Base-by-base conservation (phyloP, 2,888 invertebrate genomes). In the Periphyllus acericola region DNA sequence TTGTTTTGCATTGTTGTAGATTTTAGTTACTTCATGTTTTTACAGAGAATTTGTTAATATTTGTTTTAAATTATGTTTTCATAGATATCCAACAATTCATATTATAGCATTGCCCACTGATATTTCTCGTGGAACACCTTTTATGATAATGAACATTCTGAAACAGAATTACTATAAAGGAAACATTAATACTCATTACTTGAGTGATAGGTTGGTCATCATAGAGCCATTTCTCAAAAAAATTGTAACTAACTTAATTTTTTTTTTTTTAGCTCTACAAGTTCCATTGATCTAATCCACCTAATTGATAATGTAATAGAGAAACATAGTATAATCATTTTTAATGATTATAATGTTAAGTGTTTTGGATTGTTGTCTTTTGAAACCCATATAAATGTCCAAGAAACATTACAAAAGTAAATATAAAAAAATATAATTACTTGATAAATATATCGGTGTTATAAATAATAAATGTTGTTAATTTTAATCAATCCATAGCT, bases 71-170 rank as follows among this genome's bases (percentile, higher is more conserved):
- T 46, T 68, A 9, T 29, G 21, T 34, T 46, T 68, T 32, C 52
- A n/a, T 78, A 85, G 84, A 34, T 52, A 34, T 52, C 84, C 84
- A 52, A 78, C 68, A 19, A 34, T 85, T 19, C 68, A 78, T 29
- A 68, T 85, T 68, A 9, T 85, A 19, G 32, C 66, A n/a, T 40
- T 4, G n/a, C 32, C 19, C 34, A 34, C n/a, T 34, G 32, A 34
- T 52, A 52, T 25, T 0, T 17, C n/a, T 0, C 52, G 25, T 76
- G 32, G n/a, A 85, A 68, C 9, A 40, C 52, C 46, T 19, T n/a
- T 25, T 25, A 52, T 66, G 3, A 25, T 75, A 40, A 60, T 40
- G 40, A 75, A 78, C 19, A 68, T 78, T 46, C 5, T 85, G 40
- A n/a, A 46, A n/a, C 5, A 9, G 9, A 34, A 76, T 78, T 25